These are phyloP conservation scores for Neelides folsomi DNA, from an alignment of 2,888 invertebrate species.

Conservation along the genomic window DNA sequence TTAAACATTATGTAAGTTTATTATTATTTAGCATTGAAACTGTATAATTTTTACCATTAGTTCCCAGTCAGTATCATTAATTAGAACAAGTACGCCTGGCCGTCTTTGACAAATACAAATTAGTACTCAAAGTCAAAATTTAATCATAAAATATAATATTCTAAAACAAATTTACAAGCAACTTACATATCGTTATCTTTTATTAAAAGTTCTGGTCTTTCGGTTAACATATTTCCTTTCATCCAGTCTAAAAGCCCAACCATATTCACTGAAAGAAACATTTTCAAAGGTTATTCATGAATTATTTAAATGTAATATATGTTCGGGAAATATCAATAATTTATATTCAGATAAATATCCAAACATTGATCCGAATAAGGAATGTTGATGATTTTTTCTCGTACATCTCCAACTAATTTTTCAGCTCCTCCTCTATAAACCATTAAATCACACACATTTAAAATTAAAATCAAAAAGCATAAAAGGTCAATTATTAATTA, in stretches of 20 bases:
- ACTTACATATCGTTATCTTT: slow-evolving; percentile 25
- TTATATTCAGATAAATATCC: too few species aligned
- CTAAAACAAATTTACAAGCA: neutral
- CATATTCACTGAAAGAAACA: slow-evolving; percentile 12
- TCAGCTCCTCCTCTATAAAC: slow-evolving; percentile 43
- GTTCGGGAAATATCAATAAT: too few species aligned
- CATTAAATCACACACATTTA: neutral
- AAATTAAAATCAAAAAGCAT: too few species aligned
- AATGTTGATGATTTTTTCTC: slow-evolving; percentile 35
- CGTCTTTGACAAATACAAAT: slow-evolving; percentile 40
- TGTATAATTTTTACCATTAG: slow-evolving; percentile 48
- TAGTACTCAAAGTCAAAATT: neutral
- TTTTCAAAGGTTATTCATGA: neutral
- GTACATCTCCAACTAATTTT: slow-evolving; percentile 40
- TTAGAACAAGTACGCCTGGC: slow-evolving; percentile 83
- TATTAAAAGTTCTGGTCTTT: slow-evolving; percentile 53
- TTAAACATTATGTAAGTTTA: too few species aligned
- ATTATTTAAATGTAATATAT: too few species aligned
- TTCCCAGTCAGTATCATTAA: slow-evolving; percentile 96
- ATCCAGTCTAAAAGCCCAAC: slow-evolving; percentile 65
- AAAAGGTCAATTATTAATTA: too few species aligned
- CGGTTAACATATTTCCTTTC: slow-evolving; percentile 65
- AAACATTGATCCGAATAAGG: neutral
- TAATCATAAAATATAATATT: neutral
- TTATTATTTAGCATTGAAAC: too few species aligned